Percentiles rank a stretch among this genome's conserved stretches.
Evolutionary conservation across 2,888 invertebrate species (phyloP).

Genomic region (Atrina japonica): DNA sequence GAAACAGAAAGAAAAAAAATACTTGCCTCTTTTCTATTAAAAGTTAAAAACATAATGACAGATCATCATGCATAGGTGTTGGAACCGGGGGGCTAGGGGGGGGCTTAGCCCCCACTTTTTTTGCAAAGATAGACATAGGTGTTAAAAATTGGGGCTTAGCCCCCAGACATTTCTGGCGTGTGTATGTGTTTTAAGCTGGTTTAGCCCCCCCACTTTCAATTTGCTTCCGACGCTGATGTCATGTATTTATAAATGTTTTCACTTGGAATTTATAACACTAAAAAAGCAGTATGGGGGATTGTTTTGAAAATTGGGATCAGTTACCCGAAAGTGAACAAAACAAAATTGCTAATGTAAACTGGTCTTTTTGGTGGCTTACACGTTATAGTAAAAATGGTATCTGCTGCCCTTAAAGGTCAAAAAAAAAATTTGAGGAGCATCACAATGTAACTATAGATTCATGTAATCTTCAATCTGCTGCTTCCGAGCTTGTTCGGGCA

Average conservation of each 20-base stretch:
- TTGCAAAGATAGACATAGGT: too few relatives aligned
- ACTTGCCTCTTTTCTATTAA: neutral
- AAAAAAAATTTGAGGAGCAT: neutral
- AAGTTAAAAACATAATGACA: constrained; percentile 16
- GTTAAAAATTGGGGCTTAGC: too few relatives aligned
- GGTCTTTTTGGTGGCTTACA: constrained; percentile 10
- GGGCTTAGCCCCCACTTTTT: too few relatives aligned
- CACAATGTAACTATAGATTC: neutral
- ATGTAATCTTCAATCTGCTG: constrained; percentile 7
- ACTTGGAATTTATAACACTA: neutral
- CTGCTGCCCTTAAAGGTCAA: constrained; percentile 3
- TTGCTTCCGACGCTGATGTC: too few relatives aligned
- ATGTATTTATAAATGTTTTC: constrained; percentile 11
- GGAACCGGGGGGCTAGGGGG: too few relatives aligned
- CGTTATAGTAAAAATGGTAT: constrained; percentile 6
- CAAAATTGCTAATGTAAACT: constrained; percentile 1
- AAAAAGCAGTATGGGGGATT: constrained; percentile 8
- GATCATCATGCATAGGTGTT: constrained; percentile 10
- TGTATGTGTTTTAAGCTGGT: too few relatives aligned
- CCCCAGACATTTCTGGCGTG: too few relatives aligned
- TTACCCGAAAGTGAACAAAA: constrained; percentile 2
- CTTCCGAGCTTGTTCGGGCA: constrained; percentile 11
- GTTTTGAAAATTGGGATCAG: constrained; percentile 11
- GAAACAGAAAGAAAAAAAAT: neutral
- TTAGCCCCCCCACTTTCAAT: too few relatives aligned